phyloP scores from a whole-genome alignment of 2,888 invertebrate species.

The Harpalus rubripes region DNA sequence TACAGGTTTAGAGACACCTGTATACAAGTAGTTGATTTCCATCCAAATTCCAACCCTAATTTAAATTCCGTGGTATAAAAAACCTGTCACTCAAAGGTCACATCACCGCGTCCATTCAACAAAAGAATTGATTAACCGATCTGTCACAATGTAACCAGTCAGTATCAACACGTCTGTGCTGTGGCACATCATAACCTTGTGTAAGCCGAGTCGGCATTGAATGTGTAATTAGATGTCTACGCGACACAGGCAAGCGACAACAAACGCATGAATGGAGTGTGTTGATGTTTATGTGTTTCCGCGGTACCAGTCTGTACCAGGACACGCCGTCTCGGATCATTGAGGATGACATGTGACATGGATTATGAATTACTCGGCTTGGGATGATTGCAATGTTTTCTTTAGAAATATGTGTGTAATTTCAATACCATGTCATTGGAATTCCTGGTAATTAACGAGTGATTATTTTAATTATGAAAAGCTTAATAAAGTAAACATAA shows the following conservation, averaged over 20 bases:
- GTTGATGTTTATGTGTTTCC: neutral
- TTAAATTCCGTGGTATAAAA: neutral
- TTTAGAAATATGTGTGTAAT: too few relatives aligned
- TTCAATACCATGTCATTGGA: too few relatives aligned
- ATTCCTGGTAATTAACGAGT: too few relatives aligned
- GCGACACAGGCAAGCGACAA: neutral
- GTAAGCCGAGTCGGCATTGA: neutral
- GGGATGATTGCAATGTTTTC: too few relatives aligned
- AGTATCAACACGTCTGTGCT: too few relatives aligned
- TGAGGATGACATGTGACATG: too few relatives aligned
- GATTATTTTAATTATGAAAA: too few relatives aligned
- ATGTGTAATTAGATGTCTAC: conserved; percentile 11
- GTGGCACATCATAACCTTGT: neutral
- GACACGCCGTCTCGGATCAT: neutral
- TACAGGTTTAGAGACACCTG: too few relatives aligned
- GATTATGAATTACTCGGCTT: too few relatives aligned
- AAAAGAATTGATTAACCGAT: conserved; percentile 38
- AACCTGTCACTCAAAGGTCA: conserved; percentile 19
- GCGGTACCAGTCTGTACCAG: conserved; percentile 7
- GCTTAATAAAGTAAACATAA: too few relatives aligned
- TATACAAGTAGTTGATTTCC: too few relatives aligned
- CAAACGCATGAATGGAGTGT: neutral
- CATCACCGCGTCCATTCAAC: conserved; percentile 13
- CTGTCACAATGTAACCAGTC: conserved; percentile 6
- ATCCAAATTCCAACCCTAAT: too few relatives aligned